Conservation (phyloP, 2,888 invertebrate genomes). For the Sminthurinus aureus region DNA sequence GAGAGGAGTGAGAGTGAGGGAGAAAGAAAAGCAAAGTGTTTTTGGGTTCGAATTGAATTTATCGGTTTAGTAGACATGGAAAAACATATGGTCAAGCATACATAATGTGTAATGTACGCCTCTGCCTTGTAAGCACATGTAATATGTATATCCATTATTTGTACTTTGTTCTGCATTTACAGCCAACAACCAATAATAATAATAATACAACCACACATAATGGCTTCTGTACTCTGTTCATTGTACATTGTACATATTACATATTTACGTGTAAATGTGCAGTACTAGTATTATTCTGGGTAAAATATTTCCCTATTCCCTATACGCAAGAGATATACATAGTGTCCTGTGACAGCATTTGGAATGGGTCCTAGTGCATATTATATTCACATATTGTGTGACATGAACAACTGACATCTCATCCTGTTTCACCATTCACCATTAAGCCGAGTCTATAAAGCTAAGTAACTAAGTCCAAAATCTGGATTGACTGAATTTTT, state of each 20-base stretch:
- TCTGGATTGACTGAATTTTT: not conserved
- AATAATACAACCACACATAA: too few species aligned
- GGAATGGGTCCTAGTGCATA: not conserved
- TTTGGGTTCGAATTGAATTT: constrained; percentile 36
- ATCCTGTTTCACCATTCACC: not conserved
- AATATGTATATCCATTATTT: not conserved
- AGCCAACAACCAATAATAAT: too few species aligned
- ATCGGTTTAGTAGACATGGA: constrained; percentile 39
- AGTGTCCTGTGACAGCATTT: not conserved
- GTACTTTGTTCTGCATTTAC: too few species aligned
- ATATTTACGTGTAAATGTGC: too few species aligned
- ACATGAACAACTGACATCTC: not conserved
- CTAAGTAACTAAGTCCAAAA: not conserved
- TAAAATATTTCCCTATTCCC: not conserved
- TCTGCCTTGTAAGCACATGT: not conserved
- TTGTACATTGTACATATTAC: too few species aligned
- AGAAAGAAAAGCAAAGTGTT: constrained; percentile 31
- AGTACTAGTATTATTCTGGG: too few species aligned
- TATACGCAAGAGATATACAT: not conserved
- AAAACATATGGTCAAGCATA: constrained; percentile 38
- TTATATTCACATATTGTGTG: not conserved
- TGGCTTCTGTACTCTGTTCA: too few species aligned
- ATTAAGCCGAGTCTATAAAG: not conserved
- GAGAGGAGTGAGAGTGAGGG: constrained; percentile 6
- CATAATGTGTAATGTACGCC: constrained; percentile 1